Evolutionary conservation across 2,797 vertebrate species (phyloP), one percentile per base, ranked within the genome.

Genomic region (Peromyscus aztecus): DNA sequence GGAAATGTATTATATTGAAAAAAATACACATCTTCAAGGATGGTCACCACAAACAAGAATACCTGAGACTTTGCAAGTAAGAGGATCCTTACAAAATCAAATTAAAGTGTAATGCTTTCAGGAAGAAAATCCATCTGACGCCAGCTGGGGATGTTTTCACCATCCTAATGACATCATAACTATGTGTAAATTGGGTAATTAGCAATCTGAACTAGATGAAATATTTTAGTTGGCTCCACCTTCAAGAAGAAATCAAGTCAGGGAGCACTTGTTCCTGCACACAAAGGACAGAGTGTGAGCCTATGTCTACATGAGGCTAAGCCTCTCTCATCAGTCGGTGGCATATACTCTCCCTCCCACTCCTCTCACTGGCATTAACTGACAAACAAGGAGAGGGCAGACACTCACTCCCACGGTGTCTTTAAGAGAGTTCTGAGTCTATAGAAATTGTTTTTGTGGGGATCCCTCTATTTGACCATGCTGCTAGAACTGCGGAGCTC

Each of bases 301-400:
- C 13, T 19, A n/a, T 0, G 0, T 40, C 14, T 21, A 24, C 4
- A 29, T 4, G 8, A 14, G 14, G n/a, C 31, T 55, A 14, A 65
- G 13, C 2, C 24, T 59, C 24, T 46, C 19, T 65, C 52, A 63
- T 21, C 17, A 31, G 37, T 29, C 24, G 63, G 0, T 2, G 40
- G 4, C 8, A 37, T 24, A 94, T 12, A n/a, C 77, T 52, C 0
- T 82, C 11, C 2, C 91, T 55, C 34, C 17, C 31, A 9, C 0
- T 73, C 52, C 11, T 34, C 27, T 55, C 31, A 34, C 13, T 34
- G 34, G 19, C n/a, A 57, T 27, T 75, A 61, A 3, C n/a, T 29
- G n/a, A 59, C 55, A 23, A 46, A 31, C 14, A 37, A 84, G 7
- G 34, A 87, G 87, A 83, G 75, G 23, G 31, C 4, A 37, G 43